Evolutionary conservation across 2,888 invertebrate species (phyloP).

Genomic region (Leucophenga maculata): DNA sequence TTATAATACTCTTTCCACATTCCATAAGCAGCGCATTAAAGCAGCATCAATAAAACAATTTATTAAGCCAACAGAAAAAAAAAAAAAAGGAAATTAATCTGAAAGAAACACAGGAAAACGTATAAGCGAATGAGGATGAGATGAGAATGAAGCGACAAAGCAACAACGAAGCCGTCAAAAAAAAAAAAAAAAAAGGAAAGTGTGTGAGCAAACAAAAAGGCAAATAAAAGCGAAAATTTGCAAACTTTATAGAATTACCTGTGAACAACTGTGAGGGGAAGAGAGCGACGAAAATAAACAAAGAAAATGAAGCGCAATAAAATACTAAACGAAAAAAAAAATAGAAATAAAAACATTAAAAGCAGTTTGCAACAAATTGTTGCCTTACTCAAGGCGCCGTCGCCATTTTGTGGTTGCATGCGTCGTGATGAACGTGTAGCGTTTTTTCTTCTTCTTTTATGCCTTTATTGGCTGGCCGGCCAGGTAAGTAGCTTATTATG

Average conservation of each 20-base stretch:
- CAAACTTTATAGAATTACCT: conserved; percentile 17
- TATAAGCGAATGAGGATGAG: conserved; percentile 14
- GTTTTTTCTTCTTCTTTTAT: background rate
- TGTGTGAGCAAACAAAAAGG: conserved; percentile 4
- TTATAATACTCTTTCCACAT: too few species aligned
- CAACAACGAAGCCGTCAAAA: background rate
- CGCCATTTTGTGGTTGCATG: conserved; percentile 4
- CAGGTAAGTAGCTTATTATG: background rate
- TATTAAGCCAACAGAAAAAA: conserved; percentile 37
- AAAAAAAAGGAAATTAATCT: conserved; percentile 20
- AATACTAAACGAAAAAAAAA: conserved; percentile 26
- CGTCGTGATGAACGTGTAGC: background rate
- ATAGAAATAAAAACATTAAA: background rate
- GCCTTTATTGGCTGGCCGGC: background rate
- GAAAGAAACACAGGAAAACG: conserved; percentile 28
- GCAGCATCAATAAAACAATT: conserved; percentile 48
- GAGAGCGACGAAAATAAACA: conserved; percentile 8
- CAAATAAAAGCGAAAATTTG: conserved; percentile 28
- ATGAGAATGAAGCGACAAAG: background rate
- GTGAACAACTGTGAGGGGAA: background rate
- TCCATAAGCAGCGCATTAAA: background rate
- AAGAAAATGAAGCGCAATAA: conserved; percentile 22
- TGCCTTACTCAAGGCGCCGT: conserved; percentile 1
- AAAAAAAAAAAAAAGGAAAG: background rate
- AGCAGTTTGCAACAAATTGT: conserved; percentile 27